Base-by-base conservation (phyloP, 2,888 invertebrate species). In the Quadroppia sp. region DNA sequence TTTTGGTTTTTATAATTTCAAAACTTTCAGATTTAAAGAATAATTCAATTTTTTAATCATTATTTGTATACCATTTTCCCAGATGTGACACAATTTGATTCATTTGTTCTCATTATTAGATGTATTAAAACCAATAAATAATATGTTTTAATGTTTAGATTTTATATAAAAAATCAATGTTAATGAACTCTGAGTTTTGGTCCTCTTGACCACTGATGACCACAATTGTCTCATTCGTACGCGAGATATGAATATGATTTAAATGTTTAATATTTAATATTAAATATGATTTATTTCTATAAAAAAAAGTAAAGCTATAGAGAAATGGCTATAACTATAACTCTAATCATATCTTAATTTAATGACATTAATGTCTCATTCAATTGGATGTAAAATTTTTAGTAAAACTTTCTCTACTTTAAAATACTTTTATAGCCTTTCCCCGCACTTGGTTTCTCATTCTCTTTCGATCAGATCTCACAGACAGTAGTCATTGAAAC, bases 401-500 rank as follows among this genome's bases (percentile, higher is more conserved):
- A 23, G n/a, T 3, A 53, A 17, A 45, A 7, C 15, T 45, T 45
- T 45, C 15, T 15, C 17, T 45, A 15, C 45, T 45, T 45, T 45
- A 13, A 9, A 13, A 25, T 25, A 4, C 4, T 25, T 53, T 53
- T 23, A 53, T 53, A 53, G 53, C 25, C 3, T 25, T 53, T 53
- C 25, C 9, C 25, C 11, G 13, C 25, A 23, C n/a, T n/a, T n/a
- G n/a, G n/a, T n/a, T 13, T 53, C 13, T 23, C 25, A 23, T n/a
- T 7, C 20, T 53, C 53, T 53, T 53, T 30, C n/a, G 61, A 61
- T 61, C 61, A 15, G n/a, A 61, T 61, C 32, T 61, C 61, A 32
- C 61, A n/a, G 30, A 61, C 32, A 61, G 61, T 61, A 61, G 32
- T 61, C 61, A 61, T 61, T 61, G 61, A 61, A 61, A 61, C 61